phyloP scores from a whole-genome alignment of 2,888 invertebrate genomes.

The Polietes domitor region DNA sequence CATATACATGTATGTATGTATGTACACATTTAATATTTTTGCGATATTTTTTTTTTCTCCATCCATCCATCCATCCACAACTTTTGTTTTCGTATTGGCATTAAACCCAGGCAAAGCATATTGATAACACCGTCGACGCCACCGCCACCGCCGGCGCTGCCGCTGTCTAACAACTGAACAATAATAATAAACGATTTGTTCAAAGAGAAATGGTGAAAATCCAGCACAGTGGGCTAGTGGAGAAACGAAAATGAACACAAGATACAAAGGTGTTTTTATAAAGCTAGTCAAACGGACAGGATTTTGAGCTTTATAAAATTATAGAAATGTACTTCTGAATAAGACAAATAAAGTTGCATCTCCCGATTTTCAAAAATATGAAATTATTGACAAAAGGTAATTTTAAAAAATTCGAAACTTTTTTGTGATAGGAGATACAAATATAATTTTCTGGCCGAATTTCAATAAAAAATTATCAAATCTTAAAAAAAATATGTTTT shows the following conservation, averaged over 20 bases:
- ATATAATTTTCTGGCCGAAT: too few relatives aligned
- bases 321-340: not conserved
- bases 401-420: too few relatives aligned
- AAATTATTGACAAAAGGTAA: too few relatives aligned
- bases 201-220: slow-evolving; percentile 5
- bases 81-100: slow-evolving; percentile 25
- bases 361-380: too few relatives aligned
- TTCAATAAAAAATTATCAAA: too few relatives aligned
- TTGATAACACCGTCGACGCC: slow-evolving; percentile 48
- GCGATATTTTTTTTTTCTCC: not conserved
- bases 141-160: not conserved
- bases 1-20: not conserved
- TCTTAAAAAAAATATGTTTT: too few relatives aligned
- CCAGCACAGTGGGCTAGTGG: slow-evolving; percentile 2
- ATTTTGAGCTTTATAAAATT: not conserved
- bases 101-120: slow-evolving; percentile 41
- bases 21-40: not conserved
- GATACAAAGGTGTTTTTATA: too few relatives aligned
- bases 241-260: not conserved
- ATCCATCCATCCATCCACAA: not conserved
- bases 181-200: not conserved
- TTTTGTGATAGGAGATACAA: too few relatives aligned
- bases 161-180: not conserved
- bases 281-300: too few relatives aligned
- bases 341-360: too few relatives aligned